A percentile compares a stretch with the other conserved stretches of the same genome.
These are phyloP conservation scores for Brenthis daphne DNA, from an alignment of 2,888 invertebrate species.

Conservation along the genomic window DNA sequence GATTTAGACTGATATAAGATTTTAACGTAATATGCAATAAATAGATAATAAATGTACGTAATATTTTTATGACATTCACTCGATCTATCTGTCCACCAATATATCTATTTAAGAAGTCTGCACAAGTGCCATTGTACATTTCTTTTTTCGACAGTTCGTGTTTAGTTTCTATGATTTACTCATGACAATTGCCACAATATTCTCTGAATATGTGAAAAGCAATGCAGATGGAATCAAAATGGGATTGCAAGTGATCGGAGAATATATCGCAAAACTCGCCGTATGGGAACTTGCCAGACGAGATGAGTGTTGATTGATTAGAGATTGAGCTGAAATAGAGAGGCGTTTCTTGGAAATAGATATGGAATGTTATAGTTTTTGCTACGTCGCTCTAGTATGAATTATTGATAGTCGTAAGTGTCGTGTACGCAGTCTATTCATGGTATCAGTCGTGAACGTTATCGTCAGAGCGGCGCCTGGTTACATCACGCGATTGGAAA, in stretches of 20 bases:
- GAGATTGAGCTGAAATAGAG: slow-evolving; percentile 31
- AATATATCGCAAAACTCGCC: neutral
- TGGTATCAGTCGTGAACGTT: slow-evolving; percentile 46
- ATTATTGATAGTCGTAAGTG: slow-evolving; percentile 48
- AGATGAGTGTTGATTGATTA: slow-evolving; percentile 24
- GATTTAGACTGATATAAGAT: slow-evolving; percentile 9
- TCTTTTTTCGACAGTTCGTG: slow-evolving; percentile 42
- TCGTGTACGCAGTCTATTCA: slow-evolving; percentile 46
- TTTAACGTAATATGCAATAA: too few species aligned
- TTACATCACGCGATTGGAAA: slow-evolving; percentile 77
- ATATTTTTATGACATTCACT: slow-evolving; percentile 15
- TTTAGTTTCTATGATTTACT: slow-evolving; percentile 41
- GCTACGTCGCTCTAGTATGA: slow-evolving; percentile 44
- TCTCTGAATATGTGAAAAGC: slow-evolving; percentile 26
- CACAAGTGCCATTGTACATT: slow-evolving; percentile 45
- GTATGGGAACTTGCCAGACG: slow-evolving; percentile 9
- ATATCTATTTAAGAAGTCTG: slow-evolving; percentile 33
- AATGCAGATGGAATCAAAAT: slow-evolving; percentile 31
- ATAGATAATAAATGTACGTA: neutral
- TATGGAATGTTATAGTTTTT: slow-evolving; percentile 41
- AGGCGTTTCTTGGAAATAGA: slow-evolving; percentile 31
- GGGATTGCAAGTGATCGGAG: slow-evolving; percentile 6
- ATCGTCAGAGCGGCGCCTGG: slow-evolving; percentile 69
- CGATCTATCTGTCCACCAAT: slow-evolving; percentile 19
- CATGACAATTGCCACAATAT: slow-evolving; percentile 36